These are phyloP conservation scores for Leptinotarsa peninsularis DNA, from an alignment of 2,888 invertebrate genomes.

Conservation along the genomic window DNA sequence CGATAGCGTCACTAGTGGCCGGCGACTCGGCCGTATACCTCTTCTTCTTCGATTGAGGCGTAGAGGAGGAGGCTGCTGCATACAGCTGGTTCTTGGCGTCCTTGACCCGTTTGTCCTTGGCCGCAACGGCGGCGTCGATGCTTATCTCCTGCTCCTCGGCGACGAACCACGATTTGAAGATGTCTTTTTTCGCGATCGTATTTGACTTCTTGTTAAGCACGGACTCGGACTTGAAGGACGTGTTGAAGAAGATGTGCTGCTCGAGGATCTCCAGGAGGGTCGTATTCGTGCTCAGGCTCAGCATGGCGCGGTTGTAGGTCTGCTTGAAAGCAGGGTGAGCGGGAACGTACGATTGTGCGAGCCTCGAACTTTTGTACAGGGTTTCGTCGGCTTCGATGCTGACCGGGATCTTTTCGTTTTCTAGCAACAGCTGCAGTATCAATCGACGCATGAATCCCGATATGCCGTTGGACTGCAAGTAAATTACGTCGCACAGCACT, in stretches of 20 bases:
- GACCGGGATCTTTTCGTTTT: conserved; percentile 86
- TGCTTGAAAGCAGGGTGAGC: conserved; percentile 80
- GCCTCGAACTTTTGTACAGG: conserved; percentile 61
- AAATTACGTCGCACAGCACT: conserved; percentile 82
- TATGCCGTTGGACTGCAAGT: conserved; percentile 76
- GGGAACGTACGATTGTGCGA: conserved; percentile 62
- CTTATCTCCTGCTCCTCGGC: conserved; percentile 70
- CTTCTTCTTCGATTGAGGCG: conserved; percentile 64
- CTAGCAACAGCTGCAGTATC: conserved; percentile 82
- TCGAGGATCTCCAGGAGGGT: conserved; percentile 80
- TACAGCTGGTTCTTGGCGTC: conserved; percentile 77
- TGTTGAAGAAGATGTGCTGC: conserved; percentile 69
- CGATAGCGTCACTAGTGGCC: conserved; percentile 55
- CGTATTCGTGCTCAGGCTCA: conserved; percentile 81
- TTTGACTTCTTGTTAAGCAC: conserved; percentile 45
- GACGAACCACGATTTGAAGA: conserved; percentile 64
- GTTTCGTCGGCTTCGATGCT: conserved; percentile 71
- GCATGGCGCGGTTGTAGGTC: conserved; percentile 78
- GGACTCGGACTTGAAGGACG: conserved; percentile 53
- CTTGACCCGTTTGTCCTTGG: conserved; percentile 90
- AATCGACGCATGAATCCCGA: conserved; percentile 90
- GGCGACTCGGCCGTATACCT: conserved; percentile 49
- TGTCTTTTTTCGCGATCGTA: conserved; percentile 49
- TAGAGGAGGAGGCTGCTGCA: conserved; percentile 55
- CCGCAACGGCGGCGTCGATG: conserved; percentile 86